Conservation (phyloP, 2,797 vertebrate species). For the Macroramphosus scolopax region DNA sequence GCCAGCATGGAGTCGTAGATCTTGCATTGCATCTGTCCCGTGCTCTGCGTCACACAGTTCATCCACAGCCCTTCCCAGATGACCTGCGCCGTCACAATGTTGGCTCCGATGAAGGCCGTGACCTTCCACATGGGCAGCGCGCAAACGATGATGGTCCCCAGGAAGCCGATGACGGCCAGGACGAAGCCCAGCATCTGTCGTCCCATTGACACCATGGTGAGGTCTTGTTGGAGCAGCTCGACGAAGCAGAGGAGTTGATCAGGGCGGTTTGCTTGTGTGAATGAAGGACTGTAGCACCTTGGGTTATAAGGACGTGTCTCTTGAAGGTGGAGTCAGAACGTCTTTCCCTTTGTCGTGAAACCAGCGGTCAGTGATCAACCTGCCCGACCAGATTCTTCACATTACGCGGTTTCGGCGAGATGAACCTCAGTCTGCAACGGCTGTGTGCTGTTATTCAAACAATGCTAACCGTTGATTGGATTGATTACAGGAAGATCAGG, state of each 20-base stretch:
- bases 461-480: constrained; percentile 11
- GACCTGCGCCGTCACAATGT: constrained; percentile 91
- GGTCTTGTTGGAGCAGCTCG: constrained; percentile 12
- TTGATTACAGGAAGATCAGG: constrained; percentile 12
- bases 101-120: constrained; percentile 90
- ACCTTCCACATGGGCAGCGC: constrained; percentile 93
- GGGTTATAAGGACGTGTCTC: constrained; percentile 48
- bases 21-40: constrained; percentile 96
- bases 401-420: constrained; percentile 72
- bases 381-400: constrained; percentile 68
- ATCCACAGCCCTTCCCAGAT: constrained; percentile 97
- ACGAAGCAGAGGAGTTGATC: constrained; percentile 3
- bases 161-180: constrained; percentile 84
- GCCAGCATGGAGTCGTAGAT: constrained; percentile 90
- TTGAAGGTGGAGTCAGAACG: constrained; percentile 61
- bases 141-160: constrained; percentile 85
- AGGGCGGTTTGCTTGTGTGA: not conserved
- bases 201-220: constrained; percentile 89
- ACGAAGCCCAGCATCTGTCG: constrained; percentile 88
- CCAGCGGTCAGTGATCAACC: constrained; percentile 36
- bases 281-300: not conserved
- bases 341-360: constrained; percentile 54
- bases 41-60: constrained; percentile 94
- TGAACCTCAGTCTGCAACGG: constrained; percentile 13
- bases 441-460: constrained; percentile 27